Evolutionary conservation across 2,888 invertebrate species (phyloP).

Genomic region (Prenolepis imparis): DNA sequence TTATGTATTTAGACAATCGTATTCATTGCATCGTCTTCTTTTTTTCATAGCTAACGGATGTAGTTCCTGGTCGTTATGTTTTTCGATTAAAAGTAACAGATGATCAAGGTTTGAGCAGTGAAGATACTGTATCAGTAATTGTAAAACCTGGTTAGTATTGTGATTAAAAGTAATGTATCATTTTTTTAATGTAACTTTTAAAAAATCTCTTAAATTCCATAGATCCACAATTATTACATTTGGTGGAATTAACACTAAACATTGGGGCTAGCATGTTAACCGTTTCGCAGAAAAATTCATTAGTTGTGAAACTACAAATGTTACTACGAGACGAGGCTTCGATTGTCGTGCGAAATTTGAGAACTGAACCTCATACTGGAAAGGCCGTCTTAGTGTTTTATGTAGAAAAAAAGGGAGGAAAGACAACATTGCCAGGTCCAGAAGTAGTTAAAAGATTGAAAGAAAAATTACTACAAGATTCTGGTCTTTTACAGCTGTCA

Average conservation of each 20-base stretch:
- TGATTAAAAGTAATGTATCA: not conserved
- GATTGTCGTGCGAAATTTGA: slow-evolving; percentile 86
- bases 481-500: slow-evolving; percentile 91
- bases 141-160: slow-evolving; percentile 89
- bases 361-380: slow-evolving; percentile 87
- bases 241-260: slow-evolving; percentile 94
- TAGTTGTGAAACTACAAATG: slow-evolving; percentile 93
- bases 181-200: not conserved
- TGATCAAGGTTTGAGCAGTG: slow-evolving; percentile 94
- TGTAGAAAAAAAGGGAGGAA: slow-evolving; percentile 88
- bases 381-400: slow-evolving; percentile 90
- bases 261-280: slow-evolving; percentile 91
- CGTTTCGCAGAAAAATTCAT: slow-evolving; percentile 91
- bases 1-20: not conserved
- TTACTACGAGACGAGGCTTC: slow-evolving; percentile 92
- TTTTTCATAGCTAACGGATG: slow-evolving; percentile 90
- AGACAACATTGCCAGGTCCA: slow-evolving; percentile 87
- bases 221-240: slow-evolving; percentile 91
- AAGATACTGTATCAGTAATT: slow-evolving; percentile 94
- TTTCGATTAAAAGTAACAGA: slow-evolving; percentile 96
- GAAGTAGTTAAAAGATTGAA: slow-evolving; percentile 90
- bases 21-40: slow-evolving; percentile 49
- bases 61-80: slow-evolving; percentile 95
- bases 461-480: slow-evolving; percentile 90
- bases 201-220: slow-evolving; percentile 76